Percentiles rank a stretch among this genome's conserved stretches.
Conservation (phyloP, 2,888 invertebrate genomes). For the Meloe dianella region DNA sequence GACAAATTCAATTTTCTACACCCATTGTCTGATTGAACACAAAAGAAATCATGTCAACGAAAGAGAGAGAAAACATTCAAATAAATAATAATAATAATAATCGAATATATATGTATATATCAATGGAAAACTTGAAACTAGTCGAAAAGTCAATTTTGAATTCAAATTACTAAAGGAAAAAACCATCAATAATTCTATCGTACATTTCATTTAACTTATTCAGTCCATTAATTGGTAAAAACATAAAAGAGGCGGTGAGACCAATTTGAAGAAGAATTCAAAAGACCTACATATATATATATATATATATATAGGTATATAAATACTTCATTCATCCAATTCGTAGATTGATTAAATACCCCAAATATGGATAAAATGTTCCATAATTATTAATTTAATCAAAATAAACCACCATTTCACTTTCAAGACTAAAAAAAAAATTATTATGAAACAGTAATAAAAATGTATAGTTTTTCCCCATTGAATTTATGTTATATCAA, state of each 20-base stretch:
- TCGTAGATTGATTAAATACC: not conserved
- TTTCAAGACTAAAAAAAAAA: not conserved
- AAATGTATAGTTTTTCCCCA: not conserved
- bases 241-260: not conserved
- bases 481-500: not conserved
- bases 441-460: not conserved
- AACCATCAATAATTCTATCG: not conserved
- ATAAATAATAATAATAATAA: not conserved
- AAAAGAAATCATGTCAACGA: not conserved
- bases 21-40: not conserved
- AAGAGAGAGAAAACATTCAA: not conserved
- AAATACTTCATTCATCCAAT: not conserved
- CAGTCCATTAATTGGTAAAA: slow-evolving; percentile 6
- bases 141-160: too few species aligned
- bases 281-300: too few species aligned
- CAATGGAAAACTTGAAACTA: too few species aligned
- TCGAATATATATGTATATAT: too few species aligned
- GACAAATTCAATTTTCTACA: not conserved
- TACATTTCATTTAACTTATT: not conserved
- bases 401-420: not conserved
- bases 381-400: not conserved
- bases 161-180: not conserved
- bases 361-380: not conserved
- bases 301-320: too few species aligned
- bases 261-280: not conserved